Evolutionary conservation across 2,888 invertebrate genomes (phyloP).

Genomic region (Cantharis flavilabris): DNA sequence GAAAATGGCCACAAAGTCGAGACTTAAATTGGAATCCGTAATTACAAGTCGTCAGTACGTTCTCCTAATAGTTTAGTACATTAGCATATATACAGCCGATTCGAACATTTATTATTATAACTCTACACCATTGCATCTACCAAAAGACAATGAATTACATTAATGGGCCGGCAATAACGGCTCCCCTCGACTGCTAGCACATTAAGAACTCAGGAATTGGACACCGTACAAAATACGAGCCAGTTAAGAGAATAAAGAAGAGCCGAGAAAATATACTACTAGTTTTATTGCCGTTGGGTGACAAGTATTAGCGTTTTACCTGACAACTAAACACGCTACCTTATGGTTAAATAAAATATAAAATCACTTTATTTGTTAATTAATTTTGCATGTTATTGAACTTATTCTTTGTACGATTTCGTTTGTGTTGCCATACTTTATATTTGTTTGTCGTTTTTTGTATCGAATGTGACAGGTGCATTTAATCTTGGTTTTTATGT

Average conservation of each 20-base stretch:
- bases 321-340: conserved; percentile 50
- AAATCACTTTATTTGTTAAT: conserved; percentile 55
- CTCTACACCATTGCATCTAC: conserved; percentile 40
- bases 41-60: conserved; percentile 29
- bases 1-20: neutral
- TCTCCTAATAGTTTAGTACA: conserved; percentile 27
- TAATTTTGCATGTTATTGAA: conserved; percentile 52
- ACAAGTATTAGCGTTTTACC: conserved; percentile 54
- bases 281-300: conserved; percentile 52
- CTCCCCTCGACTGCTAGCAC: conserved; percentile 51
- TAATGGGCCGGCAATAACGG: conserved; percentile 52
- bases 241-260: conserved; percentile 56
- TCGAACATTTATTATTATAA: conserved; percentile 37
- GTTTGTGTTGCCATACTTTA: conserved; percentile 2
- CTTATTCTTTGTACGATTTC: conserved; percentile 15
- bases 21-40: conserved; percentile 12
- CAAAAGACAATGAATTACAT: conserved; percentile 55
- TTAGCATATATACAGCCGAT: conserved; percentile 39
- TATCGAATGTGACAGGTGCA: neutral
- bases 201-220: conserved; percentile 55
- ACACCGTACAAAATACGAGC: conserved; percentile 55
- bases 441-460: neutral
- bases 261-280: conserved; percentile 51
- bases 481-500: neutral
- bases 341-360: conserved; percentile 50